Evolutionary conservation across 2,797 vertebrate genomes (phyloP), one percentile per base, ranked within the genome.

Genomic region (Rhinogobio ventralis): DNA sequence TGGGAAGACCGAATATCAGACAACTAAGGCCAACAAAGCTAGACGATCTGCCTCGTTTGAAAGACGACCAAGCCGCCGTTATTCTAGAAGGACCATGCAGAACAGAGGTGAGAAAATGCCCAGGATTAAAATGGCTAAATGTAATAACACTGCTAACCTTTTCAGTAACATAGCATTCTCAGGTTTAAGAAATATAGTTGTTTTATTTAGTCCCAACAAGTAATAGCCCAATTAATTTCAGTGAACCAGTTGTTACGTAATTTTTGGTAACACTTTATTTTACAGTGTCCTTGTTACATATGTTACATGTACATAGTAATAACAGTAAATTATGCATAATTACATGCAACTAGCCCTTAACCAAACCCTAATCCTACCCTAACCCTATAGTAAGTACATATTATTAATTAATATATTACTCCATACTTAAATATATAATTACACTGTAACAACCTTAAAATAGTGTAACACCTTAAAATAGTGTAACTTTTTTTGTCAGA

Each of bases 1-100:
- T 91, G 98, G 98, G 74, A 99, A 99, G 93, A 99, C 98, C 0
- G 98, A 99, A 77, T 99, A 99, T 90, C 98, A 99, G 94, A 99
- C 98, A 42, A 99, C 98, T 69, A 99, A 99, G 92, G 95, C 95
- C 42, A 99, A 94, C 84, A 99, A 99, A 95, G 96, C 98, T 33
- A 95, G 98, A 87, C 93, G 98, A 9, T 98, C 97, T 0, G 89
- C 98, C 53, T 98, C 98, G 6, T 99, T 99, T 90, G 98, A 99
- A 93, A 97, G 98, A 86, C 95, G 98, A 53, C 98, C 98, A 53
- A 99, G 98, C 91, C 97, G 97, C 79, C 96, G 98, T 66, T 99
- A 99, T 77, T 99, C 98, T 76, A 96, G 97, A 73, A 95, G 98
- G 90, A 97, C 97, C 45, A 91, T 97, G 89, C 96, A 95, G 86